Base-by-base conservation (phyloP, 2,113 vertebrate genomes). In the Phrynosoma blainvillii region DNA sequence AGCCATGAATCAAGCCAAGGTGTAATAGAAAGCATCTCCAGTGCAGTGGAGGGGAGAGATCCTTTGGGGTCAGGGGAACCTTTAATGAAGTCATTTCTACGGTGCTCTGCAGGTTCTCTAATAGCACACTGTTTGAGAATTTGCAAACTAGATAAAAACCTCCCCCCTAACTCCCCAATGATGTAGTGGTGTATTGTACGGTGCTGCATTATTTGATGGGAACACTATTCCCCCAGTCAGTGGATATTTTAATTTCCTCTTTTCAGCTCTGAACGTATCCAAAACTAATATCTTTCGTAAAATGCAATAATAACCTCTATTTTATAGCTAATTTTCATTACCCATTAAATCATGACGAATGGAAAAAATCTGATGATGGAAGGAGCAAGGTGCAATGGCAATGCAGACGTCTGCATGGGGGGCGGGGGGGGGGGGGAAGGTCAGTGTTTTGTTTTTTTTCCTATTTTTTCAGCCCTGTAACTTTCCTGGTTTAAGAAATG, bases 201-300 rank as follows among this genome's bases (percentile, higher is more conserved):
- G 79, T 1, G 5, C 68, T 78, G 59, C 65, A 30, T 88, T 56
- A 54, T 88, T 66, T 32, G n/a, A 21, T 66, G 54, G 59, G 42
- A 83, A 42, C 62, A 40, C 42, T 21, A 27, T 83, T 78, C n/a
- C 80, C n/a, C 40, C 23, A 21, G 73, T 84, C 12, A 30, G 21
- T 68, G 59, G 80, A 83, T 83, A 88, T 88, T 88, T 88, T 88
- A 88, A 88, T 88, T 88, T 88, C 80, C 86, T 82, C 80, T 83
- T 83, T 76, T 77, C 80, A 54, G 80, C 59, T 77, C 71, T 40
- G 18, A 83, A 76, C 86, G 8, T 52, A 83, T 88, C 87, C 80
- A 83, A 83, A 88, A 88, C 80, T 83, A 88, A 88, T 88, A 84
- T 88, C 87, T 88, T 70, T 81, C 36, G 42, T 82, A 76, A 82